Evolutionary conservation across 2,888 invertebrate genomes (phyloP).

Genomic region (Chrysomela aeneicollis): DNA sequence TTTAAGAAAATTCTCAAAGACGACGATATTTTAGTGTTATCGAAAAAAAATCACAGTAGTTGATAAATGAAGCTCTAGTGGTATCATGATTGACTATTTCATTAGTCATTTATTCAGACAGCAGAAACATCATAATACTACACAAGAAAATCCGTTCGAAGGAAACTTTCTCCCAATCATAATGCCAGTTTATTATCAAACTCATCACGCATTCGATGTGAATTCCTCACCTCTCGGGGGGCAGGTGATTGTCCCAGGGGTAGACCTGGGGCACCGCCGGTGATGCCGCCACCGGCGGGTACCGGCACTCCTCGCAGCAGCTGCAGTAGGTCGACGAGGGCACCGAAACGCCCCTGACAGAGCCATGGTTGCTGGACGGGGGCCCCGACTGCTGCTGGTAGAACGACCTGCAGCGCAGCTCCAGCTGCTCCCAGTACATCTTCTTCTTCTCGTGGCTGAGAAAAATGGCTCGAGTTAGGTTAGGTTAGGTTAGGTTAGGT

Average conservation of each 20-base stretch:
- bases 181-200: too few relatives aligned
- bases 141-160: too few relatives aligned
- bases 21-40: too few relatives aligned
- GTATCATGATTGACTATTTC: too few relatives aligned
- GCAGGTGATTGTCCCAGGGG: constrained; percentile 66
- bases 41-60: too few relatives aligned
- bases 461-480: background rate
- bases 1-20: too few relatives aligned
- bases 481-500: too few relatives aligned
- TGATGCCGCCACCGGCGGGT: constrained; percentile 58
- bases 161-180: too few relatives aligned
- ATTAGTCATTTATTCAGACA: too few relatives aligned
- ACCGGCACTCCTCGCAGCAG: constrained; percentile 77
- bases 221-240: constrained; percentile 61
- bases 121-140: too few relatives aligned
- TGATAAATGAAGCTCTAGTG: too few relatives aligned
- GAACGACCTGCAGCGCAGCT: constrained; percentile 81
- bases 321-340: constrained; percentile 66
- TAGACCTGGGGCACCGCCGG: constrained; percentile 60
- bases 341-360: constrained; percentile 61
- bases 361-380: constrained; percentile 57
- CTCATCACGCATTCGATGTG: too few relatives aligned
- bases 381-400: constrained; percentile 67
- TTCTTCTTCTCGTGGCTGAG: constrained; percentile 91
- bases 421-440: constrained; percentile 94